These are phyloP conservation scores for Cephus runcator DNA, from an alignment of 2,888 invertebrate genomes.

Conservation along the genomic window DNA sequence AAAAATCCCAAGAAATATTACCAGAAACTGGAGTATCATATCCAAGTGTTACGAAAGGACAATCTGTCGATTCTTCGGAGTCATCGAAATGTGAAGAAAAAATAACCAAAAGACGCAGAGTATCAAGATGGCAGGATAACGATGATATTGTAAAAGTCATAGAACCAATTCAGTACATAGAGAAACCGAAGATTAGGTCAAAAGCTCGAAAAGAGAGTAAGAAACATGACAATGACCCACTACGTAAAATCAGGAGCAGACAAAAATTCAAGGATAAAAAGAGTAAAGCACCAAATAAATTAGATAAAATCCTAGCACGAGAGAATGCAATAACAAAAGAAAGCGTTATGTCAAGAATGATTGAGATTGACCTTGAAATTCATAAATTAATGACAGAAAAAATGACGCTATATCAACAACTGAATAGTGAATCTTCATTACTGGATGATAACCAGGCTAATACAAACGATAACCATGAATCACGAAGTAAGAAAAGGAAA, in stretches of 20 bases:
- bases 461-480: neutral
- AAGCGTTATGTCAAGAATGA: slow-evolving; percentile 70
- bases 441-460: neutral
- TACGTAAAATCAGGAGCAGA: slow-evolving; percentile 41
- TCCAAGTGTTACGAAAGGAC: neutral
- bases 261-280: slow-evolving; percentile 37
- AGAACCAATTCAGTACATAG: neutral
- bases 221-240: neutral
- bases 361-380: slow-evolving; percentile 72
- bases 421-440: slow-evolving; percentile 62
- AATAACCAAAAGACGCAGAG: neutral
- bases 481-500: neutral
- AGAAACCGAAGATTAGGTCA: neutral
- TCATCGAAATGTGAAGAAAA: neutral
- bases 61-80: neutral
- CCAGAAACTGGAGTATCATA: neutral
- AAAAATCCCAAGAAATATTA: neutral
- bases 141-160: neutral
- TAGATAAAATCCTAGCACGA: slow-evolving; percentile 15
- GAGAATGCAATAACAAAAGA: slow-evolving; percentile 33
- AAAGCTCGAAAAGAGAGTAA: neutral
- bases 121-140: neutral
- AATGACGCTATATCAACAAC: slow-evolving; percentile 69
- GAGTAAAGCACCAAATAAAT: slow-evolving; percentile 22
- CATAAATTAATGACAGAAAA: slow-evolving; percentile 71